Conservation (phyloP, 2,888 invertebrate genomes). For the Ormyrus labotus region DNA sequence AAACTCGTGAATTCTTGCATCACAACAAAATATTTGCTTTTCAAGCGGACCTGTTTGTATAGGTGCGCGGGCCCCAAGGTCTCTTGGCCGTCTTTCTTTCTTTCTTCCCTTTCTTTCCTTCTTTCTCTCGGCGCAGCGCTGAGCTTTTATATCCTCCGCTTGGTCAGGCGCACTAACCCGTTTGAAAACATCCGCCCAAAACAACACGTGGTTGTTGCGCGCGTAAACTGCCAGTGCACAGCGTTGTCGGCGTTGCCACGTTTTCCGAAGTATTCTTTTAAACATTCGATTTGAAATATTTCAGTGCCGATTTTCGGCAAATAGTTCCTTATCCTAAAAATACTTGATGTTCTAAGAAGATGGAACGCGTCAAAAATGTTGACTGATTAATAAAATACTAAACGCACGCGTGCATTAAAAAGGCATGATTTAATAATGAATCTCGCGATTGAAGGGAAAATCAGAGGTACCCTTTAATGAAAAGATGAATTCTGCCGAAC, state of each 20-base stretch:
- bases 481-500: slow-evolving; percentile 21
- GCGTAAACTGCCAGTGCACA: slow-evolving; percentile 25
- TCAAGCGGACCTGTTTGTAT: slow-evolving; percentile 69
- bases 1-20: slow-evolving; percentile 70
- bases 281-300: too few species aligned
- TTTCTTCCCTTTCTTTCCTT: slow-evolving; percentile 60
- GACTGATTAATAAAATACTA: too few species aligned
- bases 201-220: slow-evolving; percentile 67
- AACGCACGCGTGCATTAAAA: too few species aligned
- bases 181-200: slow-evolving; percentile 70
- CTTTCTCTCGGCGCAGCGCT: slow-evolving; percentile 58
- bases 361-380: too few species aligned
- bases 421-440: too few species aligned
- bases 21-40: slow-evolving; percentile 74
- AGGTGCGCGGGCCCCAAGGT: slow-evolving; percentile 70
- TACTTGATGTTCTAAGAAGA: too few species aligned
- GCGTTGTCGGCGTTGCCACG: slow-evolving; percentile 9
- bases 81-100: slow-evolving; percentile 66
- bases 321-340: too few species aligned
- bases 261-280: neutral
- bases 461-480: neutral
- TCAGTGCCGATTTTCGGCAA: too few species aligned
- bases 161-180: slow-evolving; percentile 66
- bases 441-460: neutral
- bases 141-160: slow-evolving; percentile 68